Evolutionary conservation across 2,888 invertebrate species (phyloP), one percentile per base, ranked within the genome.

Genomic region (Tenthredo amoena): DNA sequence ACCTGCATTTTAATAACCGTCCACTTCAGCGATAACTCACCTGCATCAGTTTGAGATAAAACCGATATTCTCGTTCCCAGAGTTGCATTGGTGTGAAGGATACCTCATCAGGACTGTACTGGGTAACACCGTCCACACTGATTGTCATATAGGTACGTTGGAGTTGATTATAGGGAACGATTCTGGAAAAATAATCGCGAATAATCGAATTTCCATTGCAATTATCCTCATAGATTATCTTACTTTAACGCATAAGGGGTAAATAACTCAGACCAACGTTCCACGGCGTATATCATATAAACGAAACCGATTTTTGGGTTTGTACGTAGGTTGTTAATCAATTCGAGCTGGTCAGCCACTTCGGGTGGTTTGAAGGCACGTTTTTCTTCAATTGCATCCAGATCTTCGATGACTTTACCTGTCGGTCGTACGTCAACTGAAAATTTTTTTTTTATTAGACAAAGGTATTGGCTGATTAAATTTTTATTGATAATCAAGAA

Each of bases 61-160:
- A 96, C n/a, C 95, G 95, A 90, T 97, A 98, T 91, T 98, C 98
- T 86, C 96, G 95, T 91, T 97, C 97, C 98, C 98, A 98, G 86
- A 96, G 95, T 31, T 96, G 95, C 7, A 98, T 94, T 12, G 96
- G 95, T 0, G 97, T 97, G 91, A 97, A 98, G 18, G 96, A 96
- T 93, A 97, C 96, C 92, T 98, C 98, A 84, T 95, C 95, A 18
- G 95, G 92, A 84, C 94, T 95, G 92, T 96, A 96, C 89, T 97
- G 96, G n/a, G 97, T 96, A 0, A 98, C 97, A 0, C 98, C 98
- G 90, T 96, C 96, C 3, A 95, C 94, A 88, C 98, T 97, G 88
- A 98, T 96, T 0, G 98, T 98, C 90, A 97, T 96, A 90, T 97
- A 96, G 21, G 94, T 95, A 91, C 95, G 96, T 89, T 96, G 96